These are phyloP conservation scores for Sarotherodon lohbergeri DNA, from an alignment of 2,113 vertebrate species.

Conservation along the genomic window DNA sequence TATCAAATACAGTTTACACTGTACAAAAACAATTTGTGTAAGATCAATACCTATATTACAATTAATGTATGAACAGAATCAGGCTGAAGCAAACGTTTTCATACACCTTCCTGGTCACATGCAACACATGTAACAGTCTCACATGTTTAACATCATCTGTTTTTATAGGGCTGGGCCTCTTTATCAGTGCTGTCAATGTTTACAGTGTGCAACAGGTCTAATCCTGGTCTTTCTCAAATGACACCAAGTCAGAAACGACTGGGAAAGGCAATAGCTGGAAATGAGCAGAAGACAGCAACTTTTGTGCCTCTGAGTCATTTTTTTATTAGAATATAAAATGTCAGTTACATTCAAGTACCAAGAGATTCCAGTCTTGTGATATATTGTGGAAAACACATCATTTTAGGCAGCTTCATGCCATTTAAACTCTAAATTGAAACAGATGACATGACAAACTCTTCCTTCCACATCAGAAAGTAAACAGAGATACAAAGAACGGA, in stretches of 20 bases:
- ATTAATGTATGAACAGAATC: not conserved
- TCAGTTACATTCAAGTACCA: not conserved
- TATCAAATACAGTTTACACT: not conserved
- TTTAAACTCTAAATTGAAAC: not conserved
- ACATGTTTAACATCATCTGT: not conserved
- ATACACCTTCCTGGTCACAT: not conserved
- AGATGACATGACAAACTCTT: not conserved
- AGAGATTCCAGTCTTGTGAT: not conserved
- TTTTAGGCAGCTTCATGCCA: not conserved
- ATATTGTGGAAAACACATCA: not conserved
- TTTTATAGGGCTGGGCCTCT: not conserved
- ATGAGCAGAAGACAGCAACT: not conserved
- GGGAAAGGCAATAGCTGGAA: not conserved
- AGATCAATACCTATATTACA: accelerated
- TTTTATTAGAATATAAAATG: not conserved
- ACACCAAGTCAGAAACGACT: not conserved
- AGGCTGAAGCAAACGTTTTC: not conserved
- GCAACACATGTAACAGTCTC: not conserved
- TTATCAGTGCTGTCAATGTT: not conserved
- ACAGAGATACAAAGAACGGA: not conserved
- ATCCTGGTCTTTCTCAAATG: not conserved
- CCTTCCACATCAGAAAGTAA: not conserved
- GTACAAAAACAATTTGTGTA: not conserved
- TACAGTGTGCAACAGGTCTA: not conserved
- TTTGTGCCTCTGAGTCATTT: not conserved